phyloP scores from a whole-genome alignment of 2,797 vertebrate species.

The Tarsius wallacei region DNA sequence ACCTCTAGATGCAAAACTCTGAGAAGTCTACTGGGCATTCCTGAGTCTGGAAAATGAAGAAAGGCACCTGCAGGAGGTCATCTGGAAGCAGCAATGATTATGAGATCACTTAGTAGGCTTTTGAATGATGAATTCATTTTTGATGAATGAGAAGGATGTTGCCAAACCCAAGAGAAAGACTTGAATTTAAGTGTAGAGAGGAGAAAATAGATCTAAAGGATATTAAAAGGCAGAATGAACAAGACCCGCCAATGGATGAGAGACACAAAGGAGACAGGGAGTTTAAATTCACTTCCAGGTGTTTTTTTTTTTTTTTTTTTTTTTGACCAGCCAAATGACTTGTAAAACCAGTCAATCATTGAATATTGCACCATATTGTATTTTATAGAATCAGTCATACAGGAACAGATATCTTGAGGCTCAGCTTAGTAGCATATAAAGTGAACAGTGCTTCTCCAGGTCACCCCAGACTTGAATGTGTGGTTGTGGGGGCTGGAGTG shows the following conservation, averaged over 20 bases:
- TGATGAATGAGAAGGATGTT: background rate
- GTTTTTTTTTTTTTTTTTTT: conserved; percentile 15
- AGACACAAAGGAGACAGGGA: background rate
- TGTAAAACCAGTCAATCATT: background rate
- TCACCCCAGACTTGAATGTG: background rate
- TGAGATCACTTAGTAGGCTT: conserved; percentile 9
- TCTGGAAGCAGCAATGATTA: conserved; percentile 37
- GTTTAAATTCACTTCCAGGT: background rate
- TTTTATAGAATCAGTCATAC: background rate
- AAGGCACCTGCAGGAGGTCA: background rate
- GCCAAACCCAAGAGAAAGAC: background rate
- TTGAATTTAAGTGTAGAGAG: background rate
- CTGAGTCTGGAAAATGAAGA: conserved; percentile 18
- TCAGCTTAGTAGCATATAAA: conserved; percentile 69
- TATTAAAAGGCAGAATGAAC: background rate
- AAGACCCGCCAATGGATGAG: background rate
- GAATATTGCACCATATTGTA: background rate
- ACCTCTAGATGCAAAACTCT: background rate
- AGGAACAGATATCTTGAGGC: background rate
- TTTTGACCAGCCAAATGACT: background rate
- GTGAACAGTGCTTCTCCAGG: background rate
- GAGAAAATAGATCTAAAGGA: background rate
- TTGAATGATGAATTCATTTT: background rate
- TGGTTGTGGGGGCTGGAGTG: background rate
- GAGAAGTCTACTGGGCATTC: background rate